A percentile compares a stretch with the other conserved stretches of the same genome.
Evolutionary conservation across 2,113 vertebrate species (phyloP).

Genomic region (Terrapene triunguis): DNA sequence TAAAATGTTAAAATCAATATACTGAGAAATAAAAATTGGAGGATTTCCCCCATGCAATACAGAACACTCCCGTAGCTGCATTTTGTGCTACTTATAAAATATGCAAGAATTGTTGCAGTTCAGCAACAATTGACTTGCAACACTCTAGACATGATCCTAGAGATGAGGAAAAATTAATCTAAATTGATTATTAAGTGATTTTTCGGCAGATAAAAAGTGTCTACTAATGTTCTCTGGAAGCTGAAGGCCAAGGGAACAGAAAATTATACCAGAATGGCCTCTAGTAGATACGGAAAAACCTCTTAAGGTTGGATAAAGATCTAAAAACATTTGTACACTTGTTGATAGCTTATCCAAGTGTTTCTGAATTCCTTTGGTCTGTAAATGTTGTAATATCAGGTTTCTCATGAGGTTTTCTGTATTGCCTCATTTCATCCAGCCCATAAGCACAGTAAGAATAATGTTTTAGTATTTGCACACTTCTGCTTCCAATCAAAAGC

Average conservation of each 20-base stretch:
- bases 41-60: background rate
- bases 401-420: background rate
- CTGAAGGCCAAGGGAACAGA: background rate
- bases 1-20: background rate
- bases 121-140: background rate
- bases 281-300: background rate
- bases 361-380: background rate
- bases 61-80: fast-evolving
- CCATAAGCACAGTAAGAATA: background rate
- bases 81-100: background rate
- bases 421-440: background rate
- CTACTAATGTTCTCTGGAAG: background rate
- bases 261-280: background rate
- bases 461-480: background rate
- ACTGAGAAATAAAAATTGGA: background rate
- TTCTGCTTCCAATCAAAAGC: background rate
- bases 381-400: background rate
- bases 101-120: background rate
- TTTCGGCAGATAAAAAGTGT: background rate
- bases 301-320: background rate
- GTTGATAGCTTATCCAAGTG: background rate
- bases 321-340: background rate
- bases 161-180: background rate
- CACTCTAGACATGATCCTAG: background rate
- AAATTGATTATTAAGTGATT: background rate